These are phyloP conservation scores for Xiphophorus couchianus DNA, from an alignment of 2,113 vertebrate genomes.

Conservation along the genomic window DNA sequence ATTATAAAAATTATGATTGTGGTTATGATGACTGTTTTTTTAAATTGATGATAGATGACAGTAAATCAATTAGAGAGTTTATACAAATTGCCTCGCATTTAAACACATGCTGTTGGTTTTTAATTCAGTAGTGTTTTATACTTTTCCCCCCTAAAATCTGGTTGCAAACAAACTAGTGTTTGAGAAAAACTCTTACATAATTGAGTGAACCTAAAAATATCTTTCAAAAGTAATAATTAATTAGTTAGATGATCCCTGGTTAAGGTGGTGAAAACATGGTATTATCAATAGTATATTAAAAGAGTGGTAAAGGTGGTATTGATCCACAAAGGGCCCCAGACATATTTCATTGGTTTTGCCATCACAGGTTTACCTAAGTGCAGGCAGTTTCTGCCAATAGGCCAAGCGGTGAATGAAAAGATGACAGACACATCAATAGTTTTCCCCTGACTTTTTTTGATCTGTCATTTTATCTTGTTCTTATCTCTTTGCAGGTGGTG, in stretches of 20 bases:
- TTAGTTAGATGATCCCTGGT: neutral
- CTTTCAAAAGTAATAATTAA: neutral
- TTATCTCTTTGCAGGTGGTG: conserved; percentile 44
- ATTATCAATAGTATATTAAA: neutral
- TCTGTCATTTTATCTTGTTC: conserved; percentile 42
- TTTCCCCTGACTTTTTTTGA: conserved; percentile 32
- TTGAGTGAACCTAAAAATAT: neutral
- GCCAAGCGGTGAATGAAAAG: conserved; percentile 36
- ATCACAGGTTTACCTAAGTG: conserved; percentile 24
- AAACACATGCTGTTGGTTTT: neutral
- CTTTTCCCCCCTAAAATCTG: neutral
- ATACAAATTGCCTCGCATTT: neutral
- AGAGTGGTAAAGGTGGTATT: neutral
- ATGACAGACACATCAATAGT: conserved; percentile 57
- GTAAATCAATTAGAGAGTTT: neutral
- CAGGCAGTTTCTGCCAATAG: conserved; percentile 49
- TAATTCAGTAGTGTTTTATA: neutral
- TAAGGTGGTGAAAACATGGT: neutral
- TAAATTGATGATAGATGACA: neutral
- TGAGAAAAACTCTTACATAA: neutral
- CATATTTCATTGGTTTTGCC: conserved; percentile 1
- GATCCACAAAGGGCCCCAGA: neutral
- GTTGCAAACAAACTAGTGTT: no score
- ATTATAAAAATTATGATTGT: neutral
- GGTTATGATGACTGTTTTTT: neutral